A percentile compares a stretch with the other conserved stretches of the same genome.
phyloP scores from a whole-genome alignment of 2,797 vertebrate species.

The Pseudocheirus occidentalis region DNA sequence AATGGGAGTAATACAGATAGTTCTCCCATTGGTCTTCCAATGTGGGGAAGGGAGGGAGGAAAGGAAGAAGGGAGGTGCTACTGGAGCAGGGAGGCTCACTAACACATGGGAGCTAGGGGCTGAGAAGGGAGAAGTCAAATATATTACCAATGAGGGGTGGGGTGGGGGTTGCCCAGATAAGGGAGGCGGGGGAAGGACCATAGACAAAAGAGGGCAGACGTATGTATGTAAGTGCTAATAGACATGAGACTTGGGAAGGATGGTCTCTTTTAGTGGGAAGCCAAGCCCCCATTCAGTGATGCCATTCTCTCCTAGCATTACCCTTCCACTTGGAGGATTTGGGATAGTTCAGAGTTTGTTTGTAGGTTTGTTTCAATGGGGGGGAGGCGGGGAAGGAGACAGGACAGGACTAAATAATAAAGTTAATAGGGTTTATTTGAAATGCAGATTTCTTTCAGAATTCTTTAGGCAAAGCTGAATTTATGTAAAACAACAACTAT shows the following conservation, averaged over 20 bases:
- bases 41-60: background rate
- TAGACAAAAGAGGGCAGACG: background rate
- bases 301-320: background rate
- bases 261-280: background rate
- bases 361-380: no score
- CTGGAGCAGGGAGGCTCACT: background rate
- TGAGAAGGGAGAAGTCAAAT: background rate
- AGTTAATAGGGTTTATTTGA: background rate
- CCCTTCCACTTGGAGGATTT: background rate
- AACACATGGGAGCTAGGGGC: no score
- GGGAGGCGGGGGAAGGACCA: accelerated
- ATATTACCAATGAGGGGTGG: background rate
- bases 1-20: background rate
- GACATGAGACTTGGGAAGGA: no score
- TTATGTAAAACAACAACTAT: background rate
- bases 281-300: background rate
- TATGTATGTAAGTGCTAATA: no score
- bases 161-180: background rate
- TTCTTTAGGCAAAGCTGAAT: background rate
- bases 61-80: background rate
- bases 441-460: background rate
- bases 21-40: background rate
- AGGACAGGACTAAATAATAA: background rate
- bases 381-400: no score
- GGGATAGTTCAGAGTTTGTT: no score